phyloP scores from a whole-genome alignment of 2,888 invertebrate genomes.

The Macropis europaea region DNA sequence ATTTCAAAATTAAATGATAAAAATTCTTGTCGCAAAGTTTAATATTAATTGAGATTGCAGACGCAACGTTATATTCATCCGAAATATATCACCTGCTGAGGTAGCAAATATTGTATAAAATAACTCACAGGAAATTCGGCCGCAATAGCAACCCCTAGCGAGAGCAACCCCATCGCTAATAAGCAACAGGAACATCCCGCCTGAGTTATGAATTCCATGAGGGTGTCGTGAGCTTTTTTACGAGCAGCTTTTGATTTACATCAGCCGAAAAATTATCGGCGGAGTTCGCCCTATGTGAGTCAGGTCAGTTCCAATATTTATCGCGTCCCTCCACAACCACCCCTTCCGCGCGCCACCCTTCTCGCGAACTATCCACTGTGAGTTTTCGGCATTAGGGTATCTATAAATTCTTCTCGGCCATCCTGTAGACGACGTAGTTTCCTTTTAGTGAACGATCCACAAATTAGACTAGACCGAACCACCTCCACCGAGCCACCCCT shows the following conservation, averaged over 20 bases:
- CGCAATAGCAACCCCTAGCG: too few species aligned
- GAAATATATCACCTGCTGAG: too few species aligned
- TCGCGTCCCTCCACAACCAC: constrained; percentile 35
- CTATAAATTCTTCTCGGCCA: constrained; percentile 64
- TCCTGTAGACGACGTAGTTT: constrained; percentile 63
- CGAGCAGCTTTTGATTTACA: constrained; percentile 55
- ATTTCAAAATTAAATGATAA: too few species aligned
- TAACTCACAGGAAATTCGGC: not conserved
- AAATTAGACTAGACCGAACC: constrained; percentile 59
- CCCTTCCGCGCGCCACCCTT: not conserved
- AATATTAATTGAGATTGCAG: too few species aligned
- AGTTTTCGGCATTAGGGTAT: constrained; percentile 65
- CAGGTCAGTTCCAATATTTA: constrained; percentile 66
- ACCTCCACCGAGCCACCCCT: not conserved
- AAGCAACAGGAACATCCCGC: not conserved
- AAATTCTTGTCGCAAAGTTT: too few species aligned
- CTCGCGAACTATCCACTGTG: constrained; percentile 57
- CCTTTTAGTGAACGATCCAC: constrained; percentile 59
- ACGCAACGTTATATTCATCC: too few species aligned
- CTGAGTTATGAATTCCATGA: constrained; percentile 8
- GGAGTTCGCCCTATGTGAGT: constrained; percentile 52
- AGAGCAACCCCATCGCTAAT: not conserved
- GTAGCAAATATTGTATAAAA: too few species aligned
- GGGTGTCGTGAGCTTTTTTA: constrained; percentile 16
- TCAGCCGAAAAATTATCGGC: constrained; percentile 56